Conservation (phyloP, 2,797 vertebrate genomes). For the Manis crassicaudata region DNA sequence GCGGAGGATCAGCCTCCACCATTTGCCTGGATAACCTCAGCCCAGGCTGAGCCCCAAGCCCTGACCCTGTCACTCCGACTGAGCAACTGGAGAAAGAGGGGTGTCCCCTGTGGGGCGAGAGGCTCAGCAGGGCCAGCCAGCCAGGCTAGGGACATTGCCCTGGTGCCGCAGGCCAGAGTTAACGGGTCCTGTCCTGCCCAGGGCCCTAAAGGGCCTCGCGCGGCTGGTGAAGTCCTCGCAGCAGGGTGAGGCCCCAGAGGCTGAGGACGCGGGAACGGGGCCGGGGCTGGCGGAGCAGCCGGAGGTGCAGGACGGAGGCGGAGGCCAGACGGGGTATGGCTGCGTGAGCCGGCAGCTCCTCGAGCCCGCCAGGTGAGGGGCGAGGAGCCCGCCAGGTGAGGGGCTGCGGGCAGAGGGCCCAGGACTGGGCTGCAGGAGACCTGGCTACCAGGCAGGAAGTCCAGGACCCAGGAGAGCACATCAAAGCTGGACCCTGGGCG, state of each 20-base stretch:
- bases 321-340: background rate
- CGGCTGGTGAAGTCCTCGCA: background rate
- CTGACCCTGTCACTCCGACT: background rate
- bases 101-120: background rate
- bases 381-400: conserved; percentile 39
- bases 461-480: background rate
- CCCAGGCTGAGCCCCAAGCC: background rate
- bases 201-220: background rate
- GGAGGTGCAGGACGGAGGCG: background rate
- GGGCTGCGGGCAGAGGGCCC: background rate
- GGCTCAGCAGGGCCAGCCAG: background rate
- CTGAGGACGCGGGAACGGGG: background rate
- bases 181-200: background rate
- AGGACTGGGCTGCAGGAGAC: background rate
- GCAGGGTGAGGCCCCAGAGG: background rate
- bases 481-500: background rate
- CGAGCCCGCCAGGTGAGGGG: conserved; percentile 19
- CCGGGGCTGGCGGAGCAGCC: background rate
- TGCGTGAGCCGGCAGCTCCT: background rate
- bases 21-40: background rate
- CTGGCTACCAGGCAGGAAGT: background rate
- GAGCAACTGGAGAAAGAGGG: background rate
- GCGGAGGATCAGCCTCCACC: background rate
- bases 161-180: background rate
- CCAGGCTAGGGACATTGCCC: background rate